Base-by-base conservation (phyloP, 2,113 vertebrate species). In the Petrocephalus zakoni region DNA sequence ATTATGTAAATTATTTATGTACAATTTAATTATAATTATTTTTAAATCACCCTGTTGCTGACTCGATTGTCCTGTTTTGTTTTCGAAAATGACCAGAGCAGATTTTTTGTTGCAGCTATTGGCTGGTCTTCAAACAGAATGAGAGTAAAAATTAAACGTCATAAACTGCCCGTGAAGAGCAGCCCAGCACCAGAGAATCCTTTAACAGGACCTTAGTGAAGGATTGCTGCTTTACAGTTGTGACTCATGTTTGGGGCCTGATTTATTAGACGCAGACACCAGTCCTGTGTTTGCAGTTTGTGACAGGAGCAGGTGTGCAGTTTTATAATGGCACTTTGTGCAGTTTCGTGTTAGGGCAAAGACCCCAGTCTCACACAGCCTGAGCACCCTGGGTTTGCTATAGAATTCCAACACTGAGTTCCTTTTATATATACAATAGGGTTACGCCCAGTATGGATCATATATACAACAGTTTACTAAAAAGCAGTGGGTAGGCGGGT, bases 1-100 rank as follows among this genome's bases (percentile, higher is more conserved):
- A 86, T 86, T 34, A 52, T 25, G 5, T 86, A 34, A 86, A 86
- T 86, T 86, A 56, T 68, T 68, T 68, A 68, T 68, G 29, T 68
- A 68, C 61, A 68, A 29, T 68, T 29, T 68, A 68, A 68, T 25
- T 68, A 29, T 68, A 68, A 68, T 68, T 68, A 68, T 86, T 86
- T 56, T 56, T 6, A 19, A 19, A 25, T 86, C 81, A 83, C 22
- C 29, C 52, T 55, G 13, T 52, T 86, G n/a, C 51, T 8, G 52
- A 34, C 22, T 55, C 17, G 13, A 29, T 86, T 53, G 51, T 56
- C 29, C 10, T 6, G 84, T 17, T 19, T 19, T 55, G 52, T 56
- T 55, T 21, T 4, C 17, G 25, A 55, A 34, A 29, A 52, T 29
- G 11, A 55, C 52, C 84, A 49, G 47, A 17, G 2, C 46, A 42